These are phyloP conservation scores for Lordiphosa fenestrarum DNA, from an alignment of 2,888 invertebrate genomes.

Conservation along the genomic window DNA sequence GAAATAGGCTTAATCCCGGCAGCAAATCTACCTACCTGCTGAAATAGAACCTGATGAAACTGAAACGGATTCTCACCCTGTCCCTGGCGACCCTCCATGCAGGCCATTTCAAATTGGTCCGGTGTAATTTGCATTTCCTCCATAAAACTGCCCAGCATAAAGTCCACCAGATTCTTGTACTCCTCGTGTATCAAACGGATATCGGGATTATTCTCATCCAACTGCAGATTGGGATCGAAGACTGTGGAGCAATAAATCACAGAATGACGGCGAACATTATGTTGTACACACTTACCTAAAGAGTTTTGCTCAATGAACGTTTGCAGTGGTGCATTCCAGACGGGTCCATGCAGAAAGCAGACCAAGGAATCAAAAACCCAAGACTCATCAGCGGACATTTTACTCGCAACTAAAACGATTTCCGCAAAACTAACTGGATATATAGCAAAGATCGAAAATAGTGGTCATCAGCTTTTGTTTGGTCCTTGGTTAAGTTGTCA, in stretches of 20 bases:
- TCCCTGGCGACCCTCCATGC: slow-evolving; percentile 81
- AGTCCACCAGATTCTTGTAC: slow-evolving; percentile 94
- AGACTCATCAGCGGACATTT: slow-evolving; percentile 84
- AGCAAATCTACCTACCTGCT: slow-evolving; percentile 77
- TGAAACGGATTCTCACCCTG: slow-evolving; percentile 81
- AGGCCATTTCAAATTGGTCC: slow-evolving; percentile 92
- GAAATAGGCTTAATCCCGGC: too few species aligned
- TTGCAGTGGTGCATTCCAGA: slow-evolving; percentile 94
- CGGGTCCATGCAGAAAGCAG: slow-evolving; percentile 93
- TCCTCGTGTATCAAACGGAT: slow-evolving; percentile 90
- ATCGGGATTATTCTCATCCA: slow-evolving; percentile 85
- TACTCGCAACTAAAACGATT: slow-evolving; percentile 18
- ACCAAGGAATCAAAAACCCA: slow-evolving; percentile 97
- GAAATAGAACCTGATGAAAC: slow-evolving; percentile 84
- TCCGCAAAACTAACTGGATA: slow-evolving; percentile 6
- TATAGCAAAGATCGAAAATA: slow-evolving; percentile 12
- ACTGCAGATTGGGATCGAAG: slow-evolving; percentile 88
- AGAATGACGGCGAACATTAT: slow-evolving; percentile 1
- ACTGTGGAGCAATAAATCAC: slow-evolving; percentile 81
- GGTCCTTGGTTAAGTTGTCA: slow-evolving; percentile 48
- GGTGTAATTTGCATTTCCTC: slow-evolving; percentile 94
- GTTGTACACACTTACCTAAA: slow-evolving; percentile 83
- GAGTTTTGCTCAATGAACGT: slow-evolving; percentile 97
- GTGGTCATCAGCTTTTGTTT: slow-evolving; percentile 49
- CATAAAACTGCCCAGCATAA: slow-evolving; percentile 94